Evolutionary conservation across 2,888 invertebrate genomes (phyloP), one percentile per base, ranked within the genome.

Genomic region (Hydrotaea cyrtoneurina): DNA sequence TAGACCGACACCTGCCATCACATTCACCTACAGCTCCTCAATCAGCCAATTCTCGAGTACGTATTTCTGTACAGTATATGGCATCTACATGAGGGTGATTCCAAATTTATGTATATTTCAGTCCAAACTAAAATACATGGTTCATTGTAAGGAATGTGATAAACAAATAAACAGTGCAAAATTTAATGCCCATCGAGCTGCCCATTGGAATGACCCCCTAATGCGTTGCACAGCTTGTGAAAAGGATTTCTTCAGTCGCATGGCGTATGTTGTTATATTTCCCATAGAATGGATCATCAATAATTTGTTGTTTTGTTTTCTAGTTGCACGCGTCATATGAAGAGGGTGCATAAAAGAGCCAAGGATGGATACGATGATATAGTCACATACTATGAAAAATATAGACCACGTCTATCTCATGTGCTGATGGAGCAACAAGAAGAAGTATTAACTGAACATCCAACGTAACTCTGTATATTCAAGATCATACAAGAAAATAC

Each of bases 91-190:
- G 59, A n/a, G 39, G 78, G 74, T 82, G 73, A 31, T 31, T 31
- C 3, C 7, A 31, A n/a, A n/a, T n/a, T n/a, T 0, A 15, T 39
- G 1, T 39, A 39, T 13, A 8, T 39, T 10, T 13, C 10, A 39
- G 39, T 1, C 39, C 31, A 39, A 66, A 75, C 50, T 57, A 5
- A 83, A 74, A 46, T 77, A 79, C 15, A 64, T 55, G 1, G 77
- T 80, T 8, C 83, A 80, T 31, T 83, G 83, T 31, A 50, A 80
- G n/a, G 21, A 80, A 50, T 83, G 83, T 23, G 53, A 80, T 26
- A 55, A 66, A 11, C 11, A 57, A n/a, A 23, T 83, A 50, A 11
- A 10, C 0, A 64, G 73, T 11, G 11, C 0, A 11, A 69, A 55
- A 7, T 80, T 43, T 59, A 71, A 71, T 46, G 78, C 3, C 19